Evolutionary conservation across 2,113 vertebrate species (phyloP), one percentile per base, ranked within the genome.

Genomic region (Dromas ardeola): DNA sequence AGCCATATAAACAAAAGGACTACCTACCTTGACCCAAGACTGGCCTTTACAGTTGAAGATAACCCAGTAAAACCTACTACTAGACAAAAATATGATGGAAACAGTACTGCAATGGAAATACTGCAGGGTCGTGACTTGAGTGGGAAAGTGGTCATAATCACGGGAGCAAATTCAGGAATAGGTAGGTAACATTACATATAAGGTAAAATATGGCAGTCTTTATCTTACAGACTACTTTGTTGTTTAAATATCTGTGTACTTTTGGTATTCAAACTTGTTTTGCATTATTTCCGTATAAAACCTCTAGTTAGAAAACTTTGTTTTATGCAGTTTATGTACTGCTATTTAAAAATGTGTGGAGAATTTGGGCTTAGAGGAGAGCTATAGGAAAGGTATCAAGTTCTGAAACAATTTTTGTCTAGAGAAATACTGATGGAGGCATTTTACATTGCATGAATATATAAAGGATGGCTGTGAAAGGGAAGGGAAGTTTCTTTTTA

Each of bases 1-100:
- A 99, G 99, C 86, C 99, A 99, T 94, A 99, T 99, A 95, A 99
- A 99, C 98, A 99, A 99, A 97, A 98, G 99, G 91, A 99, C 98
- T 61, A 99, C 99, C 7, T 99, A 99, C 91, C 98, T 99, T 94
- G 99, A 99, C 94, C 99, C 99, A 11, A 98, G 99, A n/a, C 98
- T 99, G 95, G 99, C 99, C 8, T 99, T 99, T 87, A 99, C 99
- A 1, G 98, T 99, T 67, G 99, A 99, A 86, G 99, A 99, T 36
- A 98, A 98, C 38, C 97, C 99, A 25, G 95, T 98, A 27, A 99
- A 99, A 95, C 98, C 99, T 3, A 98, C 95, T 23, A 88, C 95
- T 63, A 98, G 98, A 15, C 98, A 99, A 85, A 98, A 98, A 16
- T 99, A 99, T 4, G 99, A 99, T 29, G 98, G 99, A 42, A 99